phyloP scores from a whole-genome alignment of 1,140 invertebrate species.

The Rhopalosiphum maidis region DNA sequence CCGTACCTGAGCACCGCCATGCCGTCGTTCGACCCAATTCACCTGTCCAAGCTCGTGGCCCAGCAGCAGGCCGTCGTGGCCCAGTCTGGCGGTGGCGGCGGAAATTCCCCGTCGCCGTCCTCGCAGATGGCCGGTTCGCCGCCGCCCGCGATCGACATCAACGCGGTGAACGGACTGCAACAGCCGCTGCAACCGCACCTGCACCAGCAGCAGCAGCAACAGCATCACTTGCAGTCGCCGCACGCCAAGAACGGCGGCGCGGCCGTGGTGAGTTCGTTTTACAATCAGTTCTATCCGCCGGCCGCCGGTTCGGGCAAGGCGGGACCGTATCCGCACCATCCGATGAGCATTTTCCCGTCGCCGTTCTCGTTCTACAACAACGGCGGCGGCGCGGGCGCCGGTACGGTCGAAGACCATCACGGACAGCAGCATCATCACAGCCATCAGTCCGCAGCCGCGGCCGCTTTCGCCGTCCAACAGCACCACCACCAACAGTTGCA shows the following conservation, averaged over 20 bases:
- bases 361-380: conserved; percentile 54
- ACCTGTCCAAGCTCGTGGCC: conserved; percentile 43
- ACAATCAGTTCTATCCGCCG: conserved; percentile 68
- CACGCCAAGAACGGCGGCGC: conserved; percentile 63
- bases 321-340: conserved; percentile 56
- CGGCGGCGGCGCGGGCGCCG: neutral
- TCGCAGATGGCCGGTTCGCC: neutral
- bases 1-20: conserved; percentile 44
- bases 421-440: conserved; percentile 37
- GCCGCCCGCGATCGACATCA: neutral
- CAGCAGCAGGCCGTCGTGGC: conserved; percentile 23
- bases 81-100: neutral
- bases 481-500: conserved; percentile 26
- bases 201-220: conserved; percentile 63
- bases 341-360: conserved; percentile 43
- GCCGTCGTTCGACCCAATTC: conserved; percentile 47
- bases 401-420: neutral
- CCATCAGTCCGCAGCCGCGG: conserved; percentile 27
- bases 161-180: conserved; percentile 65
- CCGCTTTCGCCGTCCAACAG: conserved; percentile 36
- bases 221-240: conserved; percentile 41
- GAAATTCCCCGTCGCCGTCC: neutral
- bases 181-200: conserved; percentile 69
- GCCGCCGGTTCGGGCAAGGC: conserved; percentile 55
- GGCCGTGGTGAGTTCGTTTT: conserved; percentile 70